These are phyloP conservation scores for Lethenteron reissneri DNA, from an alignment of 2,113 vertebrate genomes.

Conservation along the genomic window DNA sequence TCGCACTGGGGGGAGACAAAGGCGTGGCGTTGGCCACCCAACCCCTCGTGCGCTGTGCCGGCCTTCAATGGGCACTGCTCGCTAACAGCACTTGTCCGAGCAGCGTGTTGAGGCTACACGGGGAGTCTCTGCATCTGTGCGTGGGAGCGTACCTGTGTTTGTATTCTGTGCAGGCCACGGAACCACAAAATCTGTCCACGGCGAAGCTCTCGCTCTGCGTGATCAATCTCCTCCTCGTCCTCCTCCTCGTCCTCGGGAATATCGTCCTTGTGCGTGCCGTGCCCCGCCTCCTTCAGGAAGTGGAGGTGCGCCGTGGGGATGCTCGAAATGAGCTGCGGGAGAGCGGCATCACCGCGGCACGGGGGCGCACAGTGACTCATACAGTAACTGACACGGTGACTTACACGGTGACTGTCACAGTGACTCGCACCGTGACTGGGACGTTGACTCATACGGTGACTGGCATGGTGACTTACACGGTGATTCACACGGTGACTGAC, in stretches of 20 bases:
- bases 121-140: not conserved
- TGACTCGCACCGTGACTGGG: not conserved
- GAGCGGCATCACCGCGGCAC: conserved; percentile 4
- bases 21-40: too few relatives aligned
- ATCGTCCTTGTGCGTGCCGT: conserved; percentile 70
- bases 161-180: conserved; percentile 85
- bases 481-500: too few relatives aligned
- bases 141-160: conserved; percentile 58
- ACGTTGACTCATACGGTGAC: not conserved
- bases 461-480: too few relatives aligned
- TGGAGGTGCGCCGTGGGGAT: conserved; percentile 77
- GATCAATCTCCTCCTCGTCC: conserved; percentile 88
- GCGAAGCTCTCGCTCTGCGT: conserved; percentile 74
- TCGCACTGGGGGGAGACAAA: too few relatives aligned
- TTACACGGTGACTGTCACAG: not conserved
- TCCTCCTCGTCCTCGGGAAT: conserved; percentile 66
- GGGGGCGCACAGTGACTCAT: not conserved
- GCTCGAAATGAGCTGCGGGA: conserved; percentile 51
- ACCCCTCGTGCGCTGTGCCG: too few relatives aligned
- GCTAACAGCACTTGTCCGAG: too few relatives aligned
- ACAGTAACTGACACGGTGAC: not conserved
- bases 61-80: too few relatives aligned
- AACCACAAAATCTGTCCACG: conserved; percentile 98
- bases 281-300: conserved; percentile 71
- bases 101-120: too few relatives aligned